Conservation (phyloP, 2,797 vertebrate genomes). For the Spinus olivaceus region DNA sequence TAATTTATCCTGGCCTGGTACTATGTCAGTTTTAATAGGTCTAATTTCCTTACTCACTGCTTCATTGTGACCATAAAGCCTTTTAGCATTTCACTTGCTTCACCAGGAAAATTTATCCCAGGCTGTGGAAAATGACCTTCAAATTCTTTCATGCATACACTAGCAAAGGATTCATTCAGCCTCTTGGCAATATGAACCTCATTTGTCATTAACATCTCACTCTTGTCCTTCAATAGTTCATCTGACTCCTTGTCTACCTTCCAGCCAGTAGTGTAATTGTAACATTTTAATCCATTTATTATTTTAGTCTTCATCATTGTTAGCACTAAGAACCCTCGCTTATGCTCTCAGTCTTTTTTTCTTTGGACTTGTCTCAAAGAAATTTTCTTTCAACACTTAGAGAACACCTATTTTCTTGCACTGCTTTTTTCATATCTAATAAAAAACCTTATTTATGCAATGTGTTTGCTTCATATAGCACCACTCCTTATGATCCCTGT, state of each 20-base stretch:
- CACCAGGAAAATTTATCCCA: conserved; percentile 56
- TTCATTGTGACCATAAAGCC: conserved; percentile 44
- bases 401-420: not conserved
- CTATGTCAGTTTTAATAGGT: conserved; percentile 44
- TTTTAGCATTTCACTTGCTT: conserved; percentile 61
- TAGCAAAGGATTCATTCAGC: conserved; percentile 48
- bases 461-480: accelerated
- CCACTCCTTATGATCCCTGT: not conserved
- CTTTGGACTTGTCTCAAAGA: not conserved
- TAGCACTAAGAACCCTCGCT: not conserved
- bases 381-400: not conserved
- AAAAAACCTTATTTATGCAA: not conserved
- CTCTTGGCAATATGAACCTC: conserved; percentile 52
- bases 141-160: conserved; percentile 35
- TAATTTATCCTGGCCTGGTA: conserved; percentile 3
- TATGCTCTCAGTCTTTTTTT: not conserved
- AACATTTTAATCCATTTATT: conserved; percentile 21
- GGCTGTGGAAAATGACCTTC: conserved; percentile 58
- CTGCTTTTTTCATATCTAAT: not conserved
- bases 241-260: conserved; percentile 13
- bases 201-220: conserved; percentile 46
- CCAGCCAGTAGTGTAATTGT: not conserved
- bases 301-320: not conserved
- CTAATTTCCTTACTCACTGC: conserved; percentile 47
- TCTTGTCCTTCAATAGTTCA: conserved; percentile 20